These are phyloP conservation scores for Sebastes taczanowskii DNA, from an alignment of 2,797 vertebrate species.

Conservation along the genomic window DNA sequence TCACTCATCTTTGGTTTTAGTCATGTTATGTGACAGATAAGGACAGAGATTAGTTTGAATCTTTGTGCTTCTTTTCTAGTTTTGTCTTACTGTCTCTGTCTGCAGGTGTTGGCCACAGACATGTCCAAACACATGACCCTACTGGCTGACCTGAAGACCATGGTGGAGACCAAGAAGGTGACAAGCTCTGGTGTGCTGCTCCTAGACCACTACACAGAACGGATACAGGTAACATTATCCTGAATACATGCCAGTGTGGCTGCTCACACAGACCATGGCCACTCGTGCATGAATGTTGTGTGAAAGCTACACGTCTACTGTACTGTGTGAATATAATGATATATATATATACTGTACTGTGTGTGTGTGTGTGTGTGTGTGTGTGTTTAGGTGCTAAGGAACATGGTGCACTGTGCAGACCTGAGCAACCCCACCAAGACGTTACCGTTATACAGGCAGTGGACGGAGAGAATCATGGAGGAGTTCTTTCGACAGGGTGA, in stretches of 20 bases:
- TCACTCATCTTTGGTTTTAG: neutral
- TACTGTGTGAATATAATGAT: neutral
- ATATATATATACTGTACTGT: neutral
- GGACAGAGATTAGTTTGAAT: neutral
- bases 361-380: neutral
- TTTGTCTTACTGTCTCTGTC: neutral
- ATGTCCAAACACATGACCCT: conserved; percentile 99
- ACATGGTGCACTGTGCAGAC: conserved; percentile 99
- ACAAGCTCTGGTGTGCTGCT: conserved; percentile 97
- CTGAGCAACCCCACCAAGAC: conserved; percentile 97
- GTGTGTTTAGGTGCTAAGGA: conserved; percentile 89
- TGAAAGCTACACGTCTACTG: neutral
- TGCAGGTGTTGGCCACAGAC: conserved; percentile 95
- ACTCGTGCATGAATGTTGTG: neutral
- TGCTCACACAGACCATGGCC: neutral
- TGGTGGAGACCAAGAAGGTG: conserved; percentile 99
- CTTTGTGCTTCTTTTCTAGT: neutral
- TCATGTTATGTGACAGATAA: neutral
- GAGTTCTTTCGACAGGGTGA: conserved; percentile 99
- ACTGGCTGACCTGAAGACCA: conserved; percentile 96
- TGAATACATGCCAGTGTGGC: no score
- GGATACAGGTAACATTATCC: conserved; percentile 89
- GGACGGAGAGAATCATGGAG: conserved; percentile 98
- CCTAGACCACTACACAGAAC: conserved; percentile 95
- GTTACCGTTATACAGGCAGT: conserved; percentile 92